Conservation (phyloP, 1,140 invertebrate species). For the Bombus sibiricus region DNA sequence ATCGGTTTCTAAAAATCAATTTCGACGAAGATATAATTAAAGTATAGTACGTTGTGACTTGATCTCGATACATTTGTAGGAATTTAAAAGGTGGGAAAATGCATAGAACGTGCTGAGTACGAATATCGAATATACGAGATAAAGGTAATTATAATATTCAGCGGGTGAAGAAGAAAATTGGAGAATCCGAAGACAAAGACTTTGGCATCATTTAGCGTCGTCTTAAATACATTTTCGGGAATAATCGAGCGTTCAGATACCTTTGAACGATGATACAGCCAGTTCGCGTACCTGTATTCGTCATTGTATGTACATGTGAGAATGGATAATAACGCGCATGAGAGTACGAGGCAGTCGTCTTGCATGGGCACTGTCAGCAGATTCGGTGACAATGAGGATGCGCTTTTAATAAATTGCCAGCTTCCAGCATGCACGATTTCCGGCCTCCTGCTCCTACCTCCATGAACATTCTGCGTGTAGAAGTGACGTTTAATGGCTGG, state of each 20-base stretch:
- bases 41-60: accelerated
- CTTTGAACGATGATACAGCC: neutral
- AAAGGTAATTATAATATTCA: no score
- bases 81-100: no score
- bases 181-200: no score
- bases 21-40: no score
- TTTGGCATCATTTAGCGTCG: accelerated
- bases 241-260: neutral
- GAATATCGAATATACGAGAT: no score
- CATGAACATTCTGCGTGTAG: conserved; percentile 15
- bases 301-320: neutral
- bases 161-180: no score
- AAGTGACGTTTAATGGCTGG: conserved; percentile 50
- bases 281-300: neutral
- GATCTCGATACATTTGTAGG: no score
- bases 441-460: conserved; percentile 51
- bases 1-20: no score
- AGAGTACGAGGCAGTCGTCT: conserved; percentile 6
- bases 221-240: no score
- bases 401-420: conserved; percentile 80
- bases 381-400: conserved; percentile 76
- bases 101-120: no score
- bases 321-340: neutral
- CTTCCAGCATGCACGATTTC: conserved; percentile 68
- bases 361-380: conserved; percentile 72